These are phyloP conservation scores for Ondatra zibethicus DNA, from an alignment of 2,113 vertebrate genomes.

Conservation along the genomic window DNA sequence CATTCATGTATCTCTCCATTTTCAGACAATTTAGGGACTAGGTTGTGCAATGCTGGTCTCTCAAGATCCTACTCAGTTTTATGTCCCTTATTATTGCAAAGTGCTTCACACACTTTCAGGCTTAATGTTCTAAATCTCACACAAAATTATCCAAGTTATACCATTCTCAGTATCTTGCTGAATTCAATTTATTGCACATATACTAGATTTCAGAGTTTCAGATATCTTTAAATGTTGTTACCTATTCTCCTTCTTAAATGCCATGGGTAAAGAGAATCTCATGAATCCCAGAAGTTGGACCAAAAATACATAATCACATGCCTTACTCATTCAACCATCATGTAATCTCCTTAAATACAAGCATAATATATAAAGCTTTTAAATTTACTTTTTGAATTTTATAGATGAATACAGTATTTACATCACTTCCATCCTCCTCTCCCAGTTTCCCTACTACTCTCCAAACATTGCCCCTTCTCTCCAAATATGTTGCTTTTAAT, in stretches of 20 bases:
- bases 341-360: not conserved
- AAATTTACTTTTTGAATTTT: not conserved
- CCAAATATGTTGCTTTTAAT: not conserved
- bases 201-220: not conserved
- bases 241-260: not conserved
- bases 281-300: not conserved
- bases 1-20: not conserved
- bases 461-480: not conserved
- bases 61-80: not conserved
- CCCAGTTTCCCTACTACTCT: not conserved
- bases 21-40: not conserved
- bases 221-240: not conserved
- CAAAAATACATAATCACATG: not conserved
- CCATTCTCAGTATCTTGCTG: not conserved
- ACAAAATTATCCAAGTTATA: slow-evolving; percentile 17
- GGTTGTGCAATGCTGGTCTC: not conserved
- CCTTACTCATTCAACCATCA: not conserved
- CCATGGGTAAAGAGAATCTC: not conserved
- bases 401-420: not conserved
- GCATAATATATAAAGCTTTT: not conserved
- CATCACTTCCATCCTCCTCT: not conserved
- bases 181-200: not conserved
- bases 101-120: not conserved
- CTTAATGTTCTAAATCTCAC: not conserved
- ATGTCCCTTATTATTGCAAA: not conserved